Evolutionary conservation across 2,113 vertebrate genomes (phyloP).

Genomic region (Limnothrissa miodon): DNA sequence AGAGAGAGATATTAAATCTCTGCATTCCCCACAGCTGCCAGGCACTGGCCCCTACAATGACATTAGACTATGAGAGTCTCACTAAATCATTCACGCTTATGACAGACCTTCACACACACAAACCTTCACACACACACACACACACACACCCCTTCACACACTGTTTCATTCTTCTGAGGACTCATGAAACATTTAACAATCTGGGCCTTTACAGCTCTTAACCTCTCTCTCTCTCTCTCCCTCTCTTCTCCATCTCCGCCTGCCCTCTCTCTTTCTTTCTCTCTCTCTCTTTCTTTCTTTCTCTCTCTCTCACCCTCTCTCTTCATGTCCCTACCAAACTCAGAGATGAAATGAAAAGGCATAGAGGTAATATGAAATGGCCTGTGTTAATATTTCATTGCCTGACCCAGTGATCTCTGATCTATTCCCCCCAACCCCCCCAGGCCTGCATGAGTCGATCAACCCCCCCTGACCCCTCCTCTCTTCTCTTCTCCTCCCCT

Average conservation of each 20-base stretch:
- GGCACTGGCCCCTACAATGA: not conserved
- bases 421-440: too few species aligned
- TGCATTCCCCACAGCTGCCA: slow-evolving; percentile 16
- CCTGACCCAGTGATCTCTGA: not conserved
- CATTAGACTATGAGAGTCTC: slow-evolving; percentile 13
- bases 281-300: not conserved
- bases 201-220: not conserved
- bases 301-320: not conserved
- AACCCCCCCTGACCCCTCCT: not conserved
- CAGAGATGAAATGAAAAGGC: slow-evolving; percentile 10
- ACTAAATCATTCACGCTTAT: slow-evolving; percentile 9
- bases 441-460: not conserved
- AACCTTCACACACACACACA: slow-evolving; percentile 3
- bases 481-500: too few species aligned
- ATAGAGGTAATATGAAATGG: slow-evolving; percentile 15
- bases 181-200: slow-evolving; percentile 15
- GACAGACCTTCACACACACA: not conserved
- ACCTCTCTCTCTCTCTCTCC: not conserved
- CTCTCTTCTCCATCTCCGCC: not conserved
- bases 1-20: not conserved
- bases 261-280: too few species aligned
- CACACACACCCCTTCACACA: slow-evolving; percentile 1
- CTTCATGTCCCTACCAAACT: not conserved
- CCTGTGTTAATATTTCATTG: slow-evolving; percentile 1
- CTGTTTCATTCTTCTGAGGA: slow-evolving; percentile 1